Evolutionary conservation across 2,113 vertebrate species (phyloP).

Genomic region (Australoheros scitulus): DNA sequence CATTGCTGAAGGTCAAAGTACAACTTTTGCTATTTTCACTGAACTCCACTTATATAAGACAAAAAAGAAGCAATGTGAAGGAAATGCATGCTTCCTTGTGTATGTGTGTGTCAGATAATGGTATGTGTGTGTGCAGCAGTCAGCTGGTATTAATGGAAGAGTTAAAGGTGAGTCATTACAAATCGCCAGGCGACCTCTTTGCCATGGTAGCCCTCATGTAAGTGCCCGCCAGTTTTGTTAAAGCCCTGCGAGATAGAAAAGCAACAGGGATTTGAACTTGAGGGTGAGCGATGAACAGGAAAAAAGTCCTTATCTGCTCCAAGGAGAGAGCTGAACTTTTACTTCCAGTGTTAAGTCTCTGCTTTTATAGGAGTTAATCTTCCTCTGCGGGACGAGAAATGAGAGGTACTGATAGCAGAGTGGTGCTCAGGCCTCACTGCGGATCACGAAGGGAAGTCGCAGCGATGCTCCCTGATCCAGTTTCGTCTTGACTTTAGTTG

Average conservation of each 20-base stretch:
- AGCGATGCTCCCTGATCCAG: not conserved
- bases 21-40: not conserved
- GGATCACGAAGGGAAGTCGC: not conserved
- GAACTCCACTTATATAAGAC: not conserved
- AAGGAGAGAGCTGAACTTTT: not conserved
- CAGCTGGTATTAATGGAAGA: conserved; percentile 19
- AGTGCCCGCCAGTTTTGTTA: not conserved
- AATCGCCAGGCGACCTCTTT: not conserved
- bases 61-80: not conserved
- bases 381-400: not conserved
- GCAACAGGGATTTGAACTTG: conserved; percentile 22
- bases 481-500: not conserved
- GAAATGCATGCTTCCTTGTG: not conserved
- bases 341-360: not conserved
- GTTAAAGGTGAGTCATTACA: conserved; percentile 42
- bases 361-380: conserved; percentile 19
- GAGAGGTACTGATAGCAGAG: not conserved
- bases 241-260: not conserved
- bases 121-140: not conserved
- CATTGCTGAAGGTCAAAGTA: not conserved
- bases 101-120: not conserved
- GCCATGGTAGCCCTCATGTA: conserved; percentile 5
- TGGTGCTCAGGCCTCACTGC: not conserved
- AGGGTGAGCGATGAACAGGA: not conserved
- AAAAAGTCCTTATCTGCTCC: not conserved